Evolutionary conservation across 1,140 invertebrate genomes (phyloP).

Genomic region (Venustaconcha ellipsiformis): DNA sequence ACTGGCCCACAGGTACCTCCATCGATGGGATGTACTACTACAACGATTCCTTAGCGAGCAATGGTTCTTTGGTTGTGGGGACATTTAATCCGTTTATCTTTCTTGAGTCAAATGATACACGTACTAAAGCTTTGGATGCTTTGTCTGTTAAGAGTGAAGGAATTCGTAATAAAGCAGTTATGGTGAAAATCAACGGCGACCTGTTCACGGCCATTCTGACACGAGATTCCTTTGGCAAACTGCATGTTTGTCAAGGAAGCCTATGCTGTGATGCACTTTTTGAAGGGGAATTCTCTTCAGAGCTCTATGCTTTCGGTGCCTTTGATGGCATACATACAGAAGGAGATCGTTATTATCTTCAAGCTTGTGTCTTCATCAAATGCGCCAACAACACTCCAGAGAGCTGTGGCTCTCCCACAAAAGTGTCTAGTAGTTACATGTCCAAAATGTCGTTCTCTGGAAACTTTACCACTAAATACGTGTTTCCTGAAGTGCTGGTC

Average conservation of each 20-base stretch:
- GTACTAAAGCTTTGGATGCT: background rate
- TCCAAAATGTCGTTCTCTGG: slow-evolving; percentile 22
- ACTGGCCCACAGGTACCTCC: slow-evolving; percentile 54
- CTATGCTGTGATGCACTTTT: slow-evolving; percentile 43
- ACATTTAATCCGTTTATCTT: slow-evolving; percentile 12
- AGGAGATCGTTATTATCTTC: slow-evolving; percentile 31
- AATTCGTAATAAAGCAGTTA: background rate
- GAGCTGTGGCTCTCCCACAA: slow-evolving; percentile 21
- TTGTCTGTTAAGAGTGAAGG: background rate
- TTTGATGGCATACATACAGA: slow-evolving; percentile 41
- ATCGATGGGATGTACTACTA: slow-evolving; percentile 33
- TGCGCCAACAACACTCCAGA: slow-evolving; percentile 24
- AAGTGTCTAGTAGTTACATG: slow-evolving; percentile 8
- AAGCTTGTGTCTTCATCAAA: slow-evolving; percentile 41
- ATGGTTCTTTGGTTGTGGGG: slow-evolving; percentile 37
- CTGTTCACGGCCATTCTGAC: background rate
- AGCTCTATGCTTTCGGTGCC: slow-evolving; percentile 40
- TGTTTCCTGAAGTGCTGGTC: slow-evolving; percentile 23
- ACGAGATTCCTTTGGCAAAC: background rate
- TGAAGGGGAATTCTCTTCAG: slow-evolving; percentile 8
- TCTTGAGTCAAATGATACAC: background rate
- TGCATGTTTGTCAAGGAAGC: slow-evolving; percentile 30
- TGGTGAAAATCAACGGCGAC: slow-evolving; percentile 13
- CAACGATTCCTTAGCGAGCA: slow-evolving; percentile 19
- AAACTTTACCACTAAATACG: slow-evolving; percentile 22